Evolutionary conservation across 1,140 invertebrate genomes (phyloP), one percentile per base, ranked within the genome.

Genomic region (Cecropterus lyciades): DNA sequence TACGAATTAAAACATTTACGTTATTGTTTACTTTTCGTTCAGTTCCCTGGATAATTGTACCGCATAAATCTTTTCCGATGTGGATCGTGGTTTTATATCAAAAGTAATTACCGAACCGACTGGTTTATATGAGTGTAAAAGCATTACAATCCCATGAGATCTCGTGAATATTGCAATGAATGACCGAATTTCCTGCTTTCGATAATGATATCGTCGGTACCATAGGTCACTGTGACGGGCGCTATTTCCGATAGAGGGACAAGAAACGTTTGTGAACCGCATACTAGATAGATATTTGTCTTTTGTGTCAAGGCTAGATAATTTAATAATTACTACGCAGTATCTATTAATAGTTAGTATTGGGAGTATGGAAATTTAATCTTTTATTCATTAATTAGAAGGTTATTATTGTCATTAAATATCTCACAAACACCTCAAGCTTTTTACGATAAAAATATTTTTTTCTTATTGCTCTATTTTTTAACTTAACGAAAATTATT

Each of bases 191-290:
- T 78, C 71, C 75, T 71, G 75, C 65, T 65, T 52, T 60, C 53
- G 81, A 80, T 81, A 81, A 57, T 51, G 57, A 69, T 81, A 84
- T 84, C 79, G 70, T 63, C 51, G 59, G 63, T 72, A 59, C 52
- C 74, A 78, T 80, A 76, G 79, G 74, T 81, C 79, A 77, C 65
- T 77, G 73, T 73, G 70, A 74, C 70, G 59, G 40, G 68, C 60
- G 60, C 53, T 69, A 68, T 77, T 79, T 72, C 63, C 72, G 73
- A 77, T 70, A 71, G 66, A 73, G 65, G 70, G 43, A 56, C 53
- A 3, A 63, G 33, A 17, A 56, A 14, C 15, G 17, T 48, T 43
- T 51, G 9, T 45, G 42, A 51, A 43, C 40, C 11, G 11, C 40
- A 43, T 14, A 14, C n/a, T n/a, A 40, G n/a, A 13, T 46, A 45